Conservation (phyloP, 2,888 invertebrate species). For the Lottia gigantea region DNA sequence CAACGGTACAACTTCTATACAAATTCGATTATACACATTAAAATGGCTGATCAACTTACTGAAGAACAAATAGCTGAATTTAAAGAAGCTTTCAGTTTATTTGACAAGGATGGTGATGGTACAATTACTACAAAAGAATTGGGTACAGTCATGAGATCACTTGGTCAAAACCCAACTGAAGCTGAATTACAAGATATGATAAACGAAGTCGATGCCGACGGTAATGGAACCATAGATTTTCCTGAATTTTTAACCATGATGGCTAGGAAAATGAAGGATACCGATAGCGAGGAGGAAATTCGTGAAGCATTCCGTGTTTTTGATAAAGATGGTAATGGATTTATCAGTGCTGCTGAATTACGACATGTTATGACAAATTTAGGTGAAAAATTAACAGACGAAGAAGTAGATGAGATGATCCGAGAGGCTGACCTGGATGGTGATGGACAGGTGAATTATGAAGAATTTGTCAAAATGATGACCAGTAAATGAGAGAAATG, state of each 20-base stretch:
- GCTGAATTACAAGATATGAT: constrained; percentile 6
- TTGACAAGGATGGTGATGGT: constrained; percentile 85
- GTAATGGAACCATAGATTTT: constrained; percentile 99
- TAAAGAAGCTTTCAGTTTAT: constrained; percentile 99
- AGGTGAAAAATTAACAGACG: constrained; percentile 33
- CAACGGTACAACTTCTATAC: no score
- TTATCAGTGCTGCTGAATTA: constrained; percentile 36
- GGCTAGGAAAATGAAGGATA: constrained; percentile 99
- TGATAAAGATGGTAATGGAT: constrained; percentile 39
- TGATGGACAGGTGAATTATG: constrained; percentile 98
- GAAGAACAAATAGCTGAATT: constrained; percentile 76
- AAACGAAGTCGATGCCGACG: constrained; percentile 61
- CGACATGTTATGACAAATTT: constrained; percentile 36
- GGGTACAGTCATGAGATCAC: constrained; percentile 7
- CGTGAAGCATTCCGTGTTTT: constrained; percentile 70
- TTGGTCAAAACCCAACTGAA: constrained; percentile 7
- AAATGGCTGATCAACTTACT: constrained; percentile 38
- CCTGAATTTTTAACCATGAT: constrained; percentile 99
- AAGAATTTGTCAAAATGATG: constrained; percentile 68
- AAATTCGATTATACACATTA: not conserved
- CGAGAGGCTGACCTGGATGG: constrained; percentile 86
- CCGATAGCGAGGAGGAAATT: constrained; percentile 98
- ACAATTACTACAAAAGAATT: constrained; percentile 4
- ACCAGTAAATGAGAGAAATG: not conserved
- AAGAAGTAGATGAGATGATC: constrained; percentile 44